Conservation (phyloP, 2,797 vertebrate species). For the Ara ararauna region DNA sequence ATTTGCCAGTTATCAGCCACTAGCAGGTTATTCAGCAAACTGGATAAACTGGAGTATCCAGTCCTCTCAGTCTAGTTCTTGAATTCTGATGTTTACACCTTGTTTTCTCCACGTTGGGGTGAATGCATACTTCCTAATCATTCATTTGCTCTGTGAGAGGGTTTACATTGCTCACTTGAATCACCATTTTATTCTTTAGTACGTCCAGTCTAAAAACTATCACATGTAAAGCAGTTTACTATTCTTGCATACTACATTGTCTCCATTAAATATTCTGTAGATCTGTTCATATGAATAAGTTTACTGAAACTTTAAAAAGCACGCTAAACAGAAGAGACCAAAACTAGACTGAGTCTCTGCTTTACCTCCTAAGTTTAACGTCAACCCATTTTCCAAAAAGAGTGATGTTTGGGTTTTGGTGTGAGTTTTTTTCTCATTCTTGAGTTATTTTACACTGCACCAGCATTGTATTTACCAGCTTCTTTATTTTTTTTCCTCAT, state of each 20-base stretch:
- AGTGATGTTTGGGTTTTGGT: background rate
- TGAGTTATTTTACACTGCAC: background rate
- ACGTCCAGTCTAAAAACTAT: background rate
- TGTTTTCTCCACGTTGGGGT: background rate
- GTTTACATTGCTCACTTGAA: background rate
- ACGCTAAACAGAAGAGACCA: background rate
- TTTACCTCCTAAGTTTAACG: background rate
- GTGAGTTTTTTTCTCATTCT: background rate
- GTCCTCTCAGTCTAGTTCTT: background rate
- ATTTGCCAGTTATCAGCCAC: background rate
- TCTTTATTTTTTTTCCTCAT: background rate
- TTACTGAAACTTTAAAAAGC: background rate
- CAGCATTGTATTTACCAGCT: background rate
- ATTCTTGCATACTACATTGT: background rate
- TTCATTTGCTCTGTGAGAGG: background rate
- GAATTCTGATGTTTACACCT: background rate
- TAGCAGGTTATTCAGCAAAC: background rate
- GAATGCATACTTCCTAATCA: background rate
- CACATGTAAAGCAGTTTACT: background rate
- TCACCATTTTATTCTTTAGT: background rate
- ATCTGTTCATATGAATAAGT: background rate
- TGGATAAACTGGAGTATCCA: background rate
- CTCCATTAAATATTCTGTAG: background rate
- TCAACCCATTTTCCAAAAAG: background rate
- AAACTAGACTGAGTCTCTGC: background rate